A percentile compares a stretch with the other conserved stretches of the same genome.
Conservation (phyloP, 2,888 invertebrate species). For the Cenopis cana region DNA sequence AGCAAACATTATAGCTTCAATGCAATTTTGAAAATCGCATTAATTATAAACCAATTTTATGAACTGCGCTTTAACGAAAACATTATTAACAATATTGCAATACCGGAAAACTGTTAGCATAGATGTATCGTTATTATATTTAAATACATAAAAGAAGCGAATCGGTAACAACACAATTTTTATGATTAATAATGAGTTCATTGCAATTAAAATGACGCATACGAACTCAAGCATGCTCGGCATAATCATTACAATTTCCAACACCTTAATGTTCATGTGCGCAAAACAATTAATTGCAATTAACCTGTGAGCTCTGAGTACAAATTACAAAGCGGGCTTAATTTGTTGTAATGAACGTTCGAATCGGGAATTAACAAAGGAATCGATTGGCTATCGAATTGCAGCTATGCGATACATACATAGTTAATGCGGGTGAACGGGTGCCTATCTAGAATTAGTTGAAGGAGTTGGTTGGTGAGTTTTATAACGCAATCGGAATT, state of each 20-base stretch:
- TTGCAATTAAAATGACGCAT: conserved; percentile 9
- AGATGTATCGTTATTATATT: too few relatives aligned
- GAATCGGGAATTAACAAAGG: conserved; percentile 67
- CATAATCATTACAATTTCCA: conserved; percentile 22
- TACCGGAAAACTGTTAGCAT: too few relatives aligned
- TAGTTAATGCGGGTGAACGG: conserved; percentile 10
- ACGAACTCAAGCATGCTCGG: background rate
- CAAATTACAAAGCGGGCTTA: conserved; percentile 62
- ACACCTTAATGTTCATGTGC: conserved; percentile 31
- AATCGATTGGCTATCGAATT: conserved; percentile 14
- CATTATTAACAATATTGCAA: too few relatives aligned
- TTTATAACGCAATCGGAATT: background rate
- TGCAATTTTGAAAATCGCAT: too few relatives aligned
- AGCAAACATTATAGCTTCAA: too few relatives aligned
- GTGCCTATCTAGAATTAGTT: conserved; percentile 7
- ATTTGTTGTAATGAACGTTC: conserved; percentile 65
- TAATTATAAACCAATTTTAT: too few relatives aligned
- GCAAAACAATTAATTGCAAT: conserved; percentile 55
- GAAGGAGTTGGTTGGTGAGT: background rate
- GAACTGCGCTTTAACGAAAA: too few relatives aligned
- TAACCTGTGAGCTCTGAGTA: conserved; percentile 54
- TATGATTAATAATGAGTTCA: background rate
- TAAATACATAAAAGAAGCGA: too few relatives aligned
- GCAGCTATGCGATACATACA: conserved; percentile 7
- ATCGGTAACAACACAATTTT: too few relatives aligned